phyloP scores from a whole-genome alignment of 2,797 vertebrate species.

The Mormyrops attenuatus region DNA sequence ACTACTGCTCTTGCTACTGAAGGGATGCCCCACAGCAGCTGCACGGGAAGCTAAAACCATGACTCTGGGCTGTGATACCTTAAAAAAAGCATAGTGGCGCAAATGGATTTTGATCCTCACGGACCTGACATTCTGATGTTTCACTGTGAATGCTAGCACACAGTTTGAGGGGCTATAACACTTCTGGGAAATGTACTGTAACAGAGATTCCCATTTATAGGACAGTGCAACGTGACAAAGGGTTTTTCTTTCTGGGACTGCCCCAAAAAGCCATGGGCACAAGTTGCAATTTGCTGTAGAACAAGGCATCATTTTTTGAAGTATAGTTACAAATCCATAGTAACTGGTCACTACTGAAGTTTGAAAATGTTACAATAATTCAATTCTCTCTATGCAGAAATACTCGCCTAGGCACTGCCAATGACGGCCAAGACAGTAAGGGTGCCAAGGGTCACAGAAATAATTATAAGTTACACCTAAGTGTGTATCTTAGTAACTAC shows the following conservation, averaged over 20 bases:
- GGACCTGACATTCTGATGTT: background rate
- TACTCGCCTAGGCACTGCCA: background rate
- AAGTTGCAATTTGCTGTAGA: background rate
- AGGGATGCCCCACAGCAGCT: background rate
- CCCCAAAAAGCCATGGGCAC: background rate
- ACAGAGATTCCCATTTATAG: background rate
- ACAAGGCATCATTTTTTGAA: background rate
- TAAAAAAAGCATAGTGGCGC: background rate
- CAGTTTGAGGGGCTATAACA: background rate
- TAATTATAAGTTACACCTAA: background rate
- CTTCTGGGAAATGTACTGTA: background rate
- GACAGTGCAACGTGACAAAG: background rate
- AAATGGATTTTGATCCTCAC: background rate
- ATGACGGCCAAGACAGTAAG: background rate
- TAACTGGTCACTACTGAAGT: background rate
- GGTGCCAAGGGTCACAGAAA: background rate
- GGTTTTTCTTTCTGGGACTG: background rate
- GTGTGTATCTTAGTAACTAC: background rate
- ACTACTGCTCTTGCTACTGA: background rate
- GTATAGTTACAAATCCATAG: background rate
- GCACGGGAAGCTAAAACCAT: background rate
- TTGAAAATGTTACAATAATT: background rate
- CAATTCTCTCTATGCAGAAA: background rate
- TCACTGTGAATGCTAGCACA: background rate
- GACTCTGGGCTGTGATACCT: background rate